Evolutionary conservation across 1,140 invertebrate genomes (phyloP), one percentile per base, ranked within the genome.

Genomic region (Cydia amplana): DNA sequence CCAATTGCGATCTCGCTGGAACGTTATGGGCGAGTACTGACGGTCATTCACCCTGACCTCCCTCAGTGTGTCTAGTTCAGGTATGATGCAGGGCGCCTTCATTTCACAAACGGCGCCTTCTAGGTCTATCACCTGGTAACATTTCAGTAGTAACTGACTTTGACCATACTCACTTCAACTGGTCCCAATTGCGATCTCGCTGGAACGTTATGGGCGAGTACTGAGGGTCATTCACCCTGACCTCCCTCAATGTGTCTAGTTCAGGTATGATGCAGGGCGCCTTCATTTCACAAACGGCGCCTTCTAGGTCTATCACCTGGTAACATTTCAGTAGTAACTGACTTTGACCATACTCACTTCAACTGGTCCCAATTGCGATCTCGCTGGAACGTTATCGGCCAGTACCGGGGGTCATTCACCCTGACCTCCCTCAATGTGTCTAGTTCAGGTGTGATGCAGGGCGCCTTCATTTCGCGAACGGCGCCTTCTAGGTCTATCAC

Each of bases 231-330:
- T 96, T 94, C 1, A 98, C 94, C 76, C 95, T 94, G 25, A 98
- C 96, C 90, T 96, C 95, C 80, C 95, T 94, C 12, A 99, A 89
- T 10, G 94, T 95, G 82, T 95, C 93, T 55, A 98, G 87, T 84
- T 98, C 97, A 0, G 98, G 98, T 51, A 99, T 90, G 32, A 98
- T 94, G 85, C 97, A 98, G 0, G 98, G 98, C 0, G 97, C 98
- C 85, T 94, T 95, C 77, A 96, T 87, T 74, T 93, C 86, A n/a
- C 94, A 88, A 67, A 94, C 91, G 46, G 93, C 94, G 23, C 95
- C 94, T 49, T 94, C 25, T 10, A 91, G 77, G 51, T 91, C 85
- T 23, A 92, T 82, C n/a, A 91, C 83, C 89, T 90, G 75, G 28
- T 28, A 28, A 28, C 2, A 28, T 28, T 28, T 28, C 28, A 28